These are phyloP conservation scores for Morelia viridis DNA, from an alignment of 2,797 vertebrate genomes.

Conservation along the genomic window DNA sequence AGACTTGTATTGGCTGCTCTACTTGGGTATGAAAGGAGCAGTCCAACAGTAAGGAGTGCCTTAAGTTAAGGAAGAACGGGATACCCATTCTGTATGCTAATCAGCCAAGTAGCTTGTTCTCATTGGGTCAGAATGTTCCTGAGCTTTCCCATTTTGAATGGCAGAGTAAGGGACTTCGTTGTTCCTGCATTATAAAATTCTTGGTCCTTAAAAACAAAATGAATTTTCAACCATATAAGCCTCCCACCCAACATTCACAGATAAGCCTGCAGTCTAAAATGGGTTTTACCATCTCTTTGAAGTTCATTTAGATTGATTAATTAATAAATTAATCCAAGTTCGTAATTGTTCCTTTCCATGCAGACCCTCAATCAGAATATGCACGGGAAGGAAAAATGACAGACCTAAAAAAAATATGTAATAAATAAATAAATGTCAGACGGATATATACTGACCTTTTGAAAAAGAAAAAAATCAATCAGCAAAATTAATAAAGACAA, in stretches of 20 bases:
- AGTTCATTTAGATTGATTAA: background rate
- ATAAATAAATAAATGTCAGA: background rate
- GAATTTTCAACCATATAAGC: background rate
- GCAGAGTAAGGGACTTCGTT: background rate
- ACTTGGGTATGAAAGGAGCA: background rate
- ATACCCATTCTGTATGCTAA: background rate
- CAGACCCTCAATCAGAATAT: background rate
- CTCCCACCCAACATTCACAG: background rate
- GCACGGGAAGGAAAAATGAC: background rate
- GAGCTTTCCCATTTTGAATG: background rate
- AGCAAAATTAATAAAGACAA: background rate
- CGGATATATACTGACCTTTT: background rate
- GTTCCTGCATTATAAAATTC: background rate
- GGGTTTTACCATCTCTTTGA: background rate
- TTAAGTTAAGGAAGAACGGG: background rate
- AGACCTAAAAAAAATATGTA: background rate
- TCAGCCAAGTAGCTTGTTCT: background rate
- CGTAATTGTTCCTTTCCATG: background rate
- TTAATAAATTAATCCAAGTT: background rate
- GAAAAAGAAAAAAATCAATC: background rate
- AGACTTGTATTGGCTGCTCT: background rate
- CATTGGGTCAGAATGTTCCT: background rate
- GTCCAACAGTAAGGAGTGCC: background rate
- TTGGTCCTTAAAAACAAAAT: background rate
- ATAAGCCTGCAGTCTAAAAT: background rate